These are phyloP conservation scores for Coelogynopora nodosa DNA, from an alignment of 2,888 invertebrate genomes.

Conservation along the genomic window DNA sequence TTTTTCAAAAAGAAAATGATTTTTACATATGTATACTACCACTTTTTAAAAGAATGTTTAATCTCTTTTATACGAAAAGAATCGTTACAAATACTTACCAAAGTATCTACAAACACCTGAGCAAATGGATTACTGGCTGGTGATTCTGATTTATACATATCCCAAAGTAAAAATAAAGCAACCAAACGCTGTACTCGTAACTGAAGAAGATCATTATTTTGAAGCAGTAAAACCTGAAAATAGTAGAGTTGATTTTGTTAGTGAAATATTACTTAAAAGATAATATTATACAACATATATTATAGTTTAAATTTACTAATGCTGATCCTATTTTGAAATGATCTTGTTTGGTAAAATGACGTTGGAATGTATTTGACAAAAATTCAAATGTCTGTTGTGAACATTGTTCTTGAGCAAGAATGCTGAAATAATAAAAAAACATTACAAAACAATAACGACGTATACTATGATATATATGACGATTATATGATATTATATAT, in stretches of 20 bases:
- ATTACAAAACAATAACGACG: too few species aligned
- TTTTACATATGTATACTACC: too few species aligned
- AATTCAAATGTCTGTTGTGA: constrained; percentile 38
- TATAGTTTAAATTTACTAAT: constrained; percentile 52
- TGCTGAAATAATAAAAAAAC: too few species aligned
- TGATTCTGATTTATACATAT: constrained; percentile 70
- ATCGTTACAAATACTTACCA: constrained; percentile 53
- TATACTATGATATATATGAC: too few species aligned
- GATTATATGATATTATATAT: too few species aligned
- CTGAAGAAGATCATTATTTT: constrained; percentile 71
- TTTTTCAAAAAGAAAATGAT: too few species aligned
- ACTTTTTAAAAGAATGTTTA: too few species aligned
- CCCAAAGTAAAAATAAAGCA: constrained; percentile 70
- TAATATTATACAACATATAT: neutral
- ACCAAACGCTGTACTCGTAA: constrained; percentile 70
- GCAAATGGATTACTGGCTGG: constrained; percentile 71
- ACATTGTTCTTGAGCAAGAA: constrained; percentile 20
- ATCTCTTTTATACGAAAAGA: too few species aligned
- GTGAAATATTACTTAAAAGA: neutral
- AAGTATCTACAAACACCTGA: constrained; percentile 69
- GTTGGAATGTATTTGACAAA: constrained; percentile 68
- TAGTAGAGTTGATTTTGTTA: neutral
- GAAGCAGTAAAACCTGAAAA: constrained; percentile 66
- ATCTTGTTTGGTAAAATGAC: constrained; percentile 74
- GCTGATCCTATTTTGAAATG: constrained; percentile 69